phyloP scores from a whole-genome alignment of 2,888 invertebrate genomes.

The Cryptophagus acutangulus region DNA sequence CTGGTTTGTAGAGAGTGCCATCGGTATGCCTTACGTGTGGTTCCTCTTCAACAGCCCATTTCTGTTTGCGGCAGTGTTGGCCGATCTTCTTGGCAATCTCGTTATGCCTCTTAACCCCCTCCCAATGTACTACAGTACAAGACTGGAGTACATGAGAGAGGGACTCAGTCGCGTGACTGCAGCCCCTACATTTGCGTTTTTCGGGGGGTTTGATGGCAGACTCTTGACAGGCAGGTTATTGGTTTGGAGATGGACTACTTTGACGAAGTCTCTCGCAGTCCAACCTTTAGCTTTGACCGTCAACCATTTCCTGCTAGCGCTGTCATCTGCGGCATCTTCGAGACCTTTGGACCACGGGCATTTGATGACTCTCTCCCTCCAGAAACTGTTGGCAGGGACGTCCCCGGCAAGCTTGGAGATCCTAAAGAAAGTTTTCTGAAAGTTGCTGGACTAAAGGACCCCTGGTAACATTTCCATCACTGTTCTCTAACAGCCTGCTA shows the following conservation, averaged over 20 bases:
- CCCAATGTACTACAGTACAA: slow-evolving; percentile 23
- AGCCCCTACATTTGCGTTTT: slow-evolving; percentile 20
- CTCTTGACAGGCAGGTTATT: slow-evolving; percentile 27
- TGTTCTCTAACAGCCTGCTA: slow-evolving; percentile 6
- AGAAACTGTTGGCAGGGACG: slow-evolving; percentile 4
- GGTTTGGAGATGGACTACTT: slow-evolving; percentile 25
- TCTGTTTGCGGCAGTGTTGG: slow-evolving; percentile 10
- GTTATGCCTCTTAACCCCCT: slow-evolving; percentile 21
- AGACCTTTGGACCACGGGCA: slow-evolving; percentile 16
- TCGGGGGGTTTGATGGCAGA: slow-evolving; percentile 24
- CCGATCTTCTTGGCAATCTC: slow-evolving; percentile 21
- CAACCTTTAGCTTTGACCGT: slow-evolving; percentile 21
- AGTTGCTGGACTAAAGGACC: no score
- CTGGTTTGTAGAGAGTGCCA: slow-evolving; percentile 26
- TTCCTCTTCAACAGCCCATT: slow-evolving; percentile 21
- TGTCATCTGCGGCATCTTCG: slow-evolving; percentile 11
- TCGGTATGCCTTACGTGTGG: slow-evolving; percentile 22
- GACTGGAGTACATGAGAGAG: slow-evolving; percentile 28
- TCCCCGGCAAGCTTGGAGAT: slow-evolving; percentile 5
- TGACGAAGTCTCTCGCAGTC: slow-evolving; percentile 28
- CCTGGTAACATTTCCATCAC: slow-evolving; percentile 10
- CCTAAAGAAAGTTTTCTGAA: no score
- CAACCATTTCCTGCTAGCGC: slow-evolving; percentile 12
- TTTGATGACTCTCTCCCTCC: slow-evolving; percentile 8
- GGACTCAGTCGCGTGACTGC: slow-evolving; percentile 24